phyloP scores from a whole-genome alignment of 2,113 vertebrate genomes.

The Siphamia tubifer region DNA sequence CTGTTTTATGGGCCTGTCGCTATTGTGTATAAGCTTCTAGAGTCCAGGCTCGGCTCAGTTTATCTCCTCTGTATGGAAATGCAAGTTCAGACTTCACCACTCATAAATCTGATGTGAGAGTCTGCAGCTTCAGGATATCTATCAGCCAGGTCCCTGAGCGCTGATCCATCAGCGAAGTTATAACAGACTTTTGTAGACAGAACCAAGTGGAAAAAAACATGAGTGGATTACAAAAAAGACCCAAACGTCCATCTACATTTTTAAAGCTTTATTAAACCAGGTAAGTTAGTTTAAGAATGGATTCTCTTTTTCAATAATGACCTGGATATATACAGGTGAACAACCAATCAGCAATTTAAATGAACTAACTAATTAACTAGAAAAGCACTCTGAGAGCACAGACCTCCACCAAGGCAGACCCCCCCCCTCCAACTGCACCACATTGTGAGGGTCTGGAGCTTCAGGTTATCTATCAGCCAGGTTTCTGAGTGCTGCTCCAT shows the following conservation, averaged over 20 bases:
- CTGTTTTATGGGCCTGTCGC: conserved; percentile 60
- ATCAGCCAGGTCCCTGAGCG: background rate
- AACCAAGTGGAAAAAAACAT: background rate
- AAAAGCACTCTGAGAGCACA: too few species aligned
- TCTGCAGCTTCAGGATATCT: background rate
- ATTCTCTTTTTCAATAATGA: too few species aligned
- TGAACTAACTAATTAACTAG: too few species aligned
- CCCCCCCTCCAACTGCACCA: too few species aligned
- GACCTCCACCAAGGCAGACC: too few species aligned
- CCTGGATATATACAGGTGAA: too few species aligned
- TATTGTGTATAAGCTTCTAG: conserved; percentile 52
- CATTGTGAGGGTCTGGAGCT: background rate
- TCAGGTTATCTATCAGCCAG: background rate
- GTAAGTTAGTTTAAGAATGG: too few species aligned
- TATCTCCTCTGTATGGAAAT: conserved; percentile 24
- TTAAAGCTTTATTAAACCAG: too few species aligned
- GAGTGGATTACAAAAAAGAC: too few species aligned
- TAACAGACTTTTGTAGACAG: background rate
- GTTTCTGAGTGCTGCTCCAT: background rate
- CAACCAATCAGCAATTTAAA: too few species aligned
- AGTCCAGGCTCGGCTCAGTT: conserved; percentile 27
- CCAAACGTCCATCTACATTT: too few species aligned
- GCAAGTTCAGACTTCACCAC: background rate
- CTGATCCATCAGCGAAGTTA: background rate
- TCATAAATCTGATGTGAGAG: conserved; percentile 7